Evolutionary conservation across 2,113 vertebrate species (phyloP), one percentile per base, ranked within the genome.

Genomic region (Camelus dromedarius): DNA sequence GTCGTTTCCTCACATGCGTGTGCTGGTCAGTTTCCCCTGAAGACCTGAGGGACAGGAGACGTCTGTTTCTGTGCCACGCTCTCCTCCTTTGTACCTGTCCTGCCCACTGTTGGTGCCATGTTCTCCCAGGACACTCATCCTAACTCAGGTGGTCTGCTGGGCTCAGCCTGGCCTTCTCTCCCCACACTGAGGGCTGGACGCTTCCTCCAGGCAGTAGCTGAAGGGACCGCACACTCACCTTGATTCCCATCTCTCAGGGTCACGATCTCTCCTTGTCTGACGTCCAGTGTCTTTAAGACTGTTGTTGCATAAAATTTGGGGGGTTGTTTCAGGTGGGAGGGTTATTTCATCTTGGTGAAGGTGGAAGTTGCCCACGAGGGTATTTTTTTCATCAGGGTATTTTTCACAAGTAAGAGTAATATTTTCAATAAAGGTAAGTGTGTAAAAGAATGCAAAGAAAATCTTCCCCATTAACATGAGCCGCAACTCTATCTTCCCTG

Each of bases 11-110:
- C 62, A 14, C 13, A 46, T 1, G 0, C 1, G 1, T 32, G 38
- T 62, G 24, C 20, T 12, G 8, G 35, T 66, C 24, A 19, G 18
- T 20, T 5, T 60, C 13, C 6, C 4, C 50, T 13, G 5, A 66
- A 11, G n/a, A 32, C 3, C 5, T 19, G 14, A 1, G 22, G 52
- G 48, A 0, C 20, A 35, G 12, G 5, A 28, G 56, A 1, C 15
- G 32, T 73, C 46, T 35, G 46, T 46, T 32, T 19, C 77, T 54
- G 12, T 42, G 56, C 69, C 8, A 6, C 2, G 14, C 48, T 14
- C 56, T 64, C 38, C 32, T 8, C 32, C 30, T 38, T 58, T 42
- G 8, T 60, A 2, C 19, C 52, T 46, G 35, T 12, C 48, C 75
- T 54, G 58, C 22, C 35, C 2, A 28, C 48, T 16, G 35, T 9